Evolutionary conservation across 1,140 invertebrate species (phyloP).

Genomic region (Oreohelix idahoensis): DNA sequence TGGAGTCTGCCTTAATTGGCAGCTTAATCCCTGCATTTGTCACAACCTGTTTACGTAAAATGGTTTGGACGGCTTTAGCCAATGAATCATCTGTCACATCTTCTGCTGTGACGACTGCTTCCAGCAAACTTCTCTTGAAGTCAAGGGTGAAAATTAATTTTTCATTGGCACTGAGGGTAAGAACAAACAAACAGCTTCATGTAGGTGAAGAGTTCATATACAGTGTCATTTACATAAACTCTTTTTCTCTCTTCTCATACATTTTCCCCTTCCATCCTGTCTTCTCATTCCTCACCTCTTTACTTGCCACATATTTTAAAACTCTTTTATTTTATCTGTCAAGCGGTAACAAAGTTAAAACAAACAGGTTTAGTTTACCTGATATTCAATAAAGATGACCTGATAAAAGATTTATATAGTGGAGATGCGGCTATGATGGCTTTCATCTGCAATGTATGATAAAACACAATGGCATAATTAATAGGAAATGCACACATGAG

Average conservation of each 20-base stretch:
- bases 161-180: conserved; percentile 4
- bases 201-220: too few species aligned
- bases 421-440: neutral
- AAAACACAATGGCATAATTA: too few species aligned
- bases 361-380: neutral
- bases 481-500: too few species aligned
- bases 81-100: neutral
- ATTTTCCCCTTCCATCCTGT: too few species aligned
- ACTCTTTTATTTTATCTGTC: too few species aligned
- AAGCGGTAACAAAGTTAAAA: too few species aligned
- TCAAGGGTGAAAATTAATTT: neutral
- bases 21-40: conserved; percentile 10
- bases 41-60: conserved; percentile 31
- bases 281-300: too few species aligned
- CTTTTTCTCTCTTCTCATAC: too few species aligned
- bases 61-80: conserved; percentile 1
- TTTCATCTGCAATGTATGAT: neutral
- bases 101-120: neutral
- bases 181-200: neutral
- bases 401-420: conserved; percentile 5
- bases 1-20: conserved; percentile 12
- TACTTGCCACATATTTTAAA: too few species aligned
- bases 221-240: too few species aligned
- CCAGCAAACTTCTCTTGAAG: neutral
- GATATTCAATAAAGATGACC: neutral